Evolutionary conservation across 1,140 invertebrate genomes (phyloP).

Genomic region (Monochamus saltuarius): DNA sequence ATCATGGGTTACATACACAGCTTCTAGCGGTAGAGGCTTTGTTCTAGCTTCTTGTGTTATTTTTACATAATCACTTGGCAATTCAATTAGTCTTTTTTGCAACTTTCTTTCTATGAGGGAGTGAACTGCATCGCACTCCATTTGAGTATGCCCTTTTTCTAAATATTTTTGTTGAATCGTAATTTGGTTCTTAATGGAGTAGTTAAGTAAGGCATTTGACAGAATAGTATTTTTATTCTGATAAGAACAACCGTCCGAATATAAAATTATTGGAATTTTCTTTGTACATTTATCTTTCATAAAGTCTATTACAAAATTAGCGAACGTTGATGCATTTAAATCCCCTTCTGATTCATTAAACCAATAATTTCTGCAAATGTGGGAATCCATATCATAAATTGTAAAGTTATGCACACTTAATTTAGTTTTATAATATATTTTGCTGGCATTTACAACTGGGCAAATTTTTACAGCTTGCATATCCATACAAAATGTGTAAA

Average conservation of each 20-base stretch:
- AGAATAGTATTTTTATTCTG: constrained; percentile 48
- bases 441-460: constrained; percentile 47
- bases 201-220: constrained; percentile 44
- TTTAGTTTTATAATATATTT: constrained; percentile 53
- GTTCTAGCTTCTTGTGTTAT: constrained; percentile 7
- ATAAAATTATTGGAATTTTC: constrained; percentile 9
- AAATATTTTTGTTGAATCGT: constrained; percentile 51
- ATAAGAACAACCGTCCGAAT: constrained; percentile 16
- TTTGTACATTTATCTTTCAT: constrained; percentile 12
- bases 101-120: constrained; percentile 28
- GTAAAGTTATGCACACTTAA: constrained; percentile 52
- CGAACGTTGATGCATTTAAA: constrained; percentile 49
- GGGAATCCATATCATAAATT: constrained; percentile 48
- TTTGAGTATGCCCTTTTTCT: constrained; percentile 52
- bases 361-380: constrained; percentile 32
- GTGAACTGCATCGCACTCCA: constrained; percentile 52
- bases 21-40: no score
- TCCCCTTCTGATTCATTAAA: constrained; percentile 37
- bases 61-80: constrained; percentile 35
- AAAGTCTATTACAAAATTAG: constrained; percentile 27
- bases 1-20: no score
- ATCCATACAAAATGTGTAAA: constrained; percentile 41
- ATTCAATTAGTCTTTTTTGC: constrained; percentile 25
- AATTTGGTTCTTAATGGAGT: constrained; percentile 36
- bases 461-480: constrained; percentile 48